Base-by-base conservation (phyloP, 2,888 invertebrate species). In the Serripes groenlandicus region DNA sequence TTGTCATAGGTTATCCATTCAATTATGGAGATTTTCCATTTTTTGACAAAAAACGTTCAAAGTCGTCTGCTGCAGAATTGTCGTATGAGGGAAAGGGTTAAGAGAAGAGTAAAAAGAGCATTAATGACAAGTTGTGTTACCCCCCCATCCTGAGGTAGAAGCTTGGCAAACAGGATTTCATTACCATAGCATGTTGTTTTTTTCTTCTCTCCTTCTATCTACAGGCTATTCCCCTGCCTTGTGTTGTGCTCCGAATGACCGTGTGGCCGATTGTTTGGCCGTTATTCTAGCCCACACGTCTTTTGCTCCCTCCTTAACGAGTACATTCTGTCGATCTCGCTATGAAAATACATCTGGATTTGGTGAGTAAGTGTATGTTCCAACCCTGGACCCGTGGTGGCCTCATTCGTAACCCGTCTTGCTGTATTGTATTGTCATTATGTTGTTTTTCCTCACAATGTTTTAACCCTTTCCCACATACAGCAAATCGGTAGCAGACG, bases 251-350 rank as follows among this genome's bases (percentile, higher is more conserved):
- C 96, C 96, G 0, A 96, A 95, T 92, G 94, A 95, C 66, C 95
- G 95, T 69, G 96, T 96, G 9, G 96, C 96, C 23, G 96, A 96
- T 87, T 96, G 96, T 92, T 94, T 96, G 69, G 95, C 96, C 35
- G 95, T 96, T 37, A 96, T 96, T 88, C 92, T 96, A 32, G 91
- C 92, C 71, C 93, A 94, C 86, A 92, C 94, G 91, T 93, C 94
- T 28, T 92, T 92, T 78, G 85, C 91, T 70, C 88, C 90, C 52
- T 89, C 91, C 60, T 87, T 91, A 32, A 91, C 90, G 72, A 90
- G 90, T 82, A 90, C 90, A 34, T 84, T 91, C 73, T 86, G 85
- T 75, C 84, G 90, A 72, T 86, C 88, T 75, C 87, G 81, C 58
- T 75, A 79, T 62, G 89, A 89, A 66, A 85, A 82, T 30, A 88